phyloP scores from a whole-genome alignment of 2,113 vertebrate genomes.

The Danionella cerebrum region DNA sequence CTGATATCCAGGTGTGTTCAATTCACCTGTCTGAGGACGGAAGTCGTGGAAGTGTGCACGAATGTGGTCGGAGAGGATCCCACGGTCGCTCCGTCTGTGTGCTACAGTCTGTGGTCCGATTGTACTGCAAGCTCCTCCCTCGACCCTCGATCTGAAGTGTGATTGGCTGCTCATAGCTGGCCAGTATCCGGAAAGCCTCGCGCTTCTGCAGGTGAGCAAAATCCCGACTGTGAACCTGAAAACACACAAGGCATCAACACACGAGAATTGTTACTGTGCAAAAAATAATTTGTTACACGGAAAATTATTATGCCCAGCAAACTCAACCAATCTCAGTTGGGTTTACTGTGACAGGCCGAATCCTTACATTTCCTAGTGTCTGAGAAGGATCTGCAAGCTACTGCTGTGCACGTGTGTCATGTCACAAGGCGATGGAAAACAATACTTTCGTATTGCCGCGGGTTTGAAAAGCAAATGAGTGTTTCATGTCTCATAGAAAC shows the following conservation, averaged over 20 bases:
- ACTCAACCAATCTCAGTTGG: too few species aligned
- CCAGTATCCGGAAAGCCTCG: constrained; percentile 62
- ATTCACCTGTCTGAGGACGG: constrained; percentile 61
- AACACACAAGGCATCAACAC: neutral
- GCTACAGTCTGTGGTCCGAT: constrained; percentile 40
- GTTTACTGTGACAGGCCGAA: too few species aligned
- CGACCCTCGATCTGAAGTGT: constrained; percentile 66
- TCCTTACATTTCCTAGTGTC: too few species aligned
- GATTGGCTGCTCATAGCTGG: constrained; percentile 64
- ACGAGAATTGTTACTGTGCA: too few species aligned
- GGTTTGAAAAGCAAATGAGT: too few species aligned
- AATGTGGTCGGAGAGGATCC: constrained; percentile 54
- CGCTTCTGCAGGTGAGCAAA: constrained; percentile 60
- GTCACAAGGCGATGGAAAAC: too few species aligned
- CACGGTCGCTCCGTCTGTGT: constrained; percentile 52
- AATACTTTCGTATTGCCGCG: too few species aligned
- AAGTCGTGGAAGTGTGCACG: constrained; percentile 32
- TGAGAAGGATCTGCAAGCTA: too few species aligned
- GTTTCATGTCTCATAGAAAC: too few species aligned
- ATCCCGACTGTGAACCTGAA: constrained; percentile 56
- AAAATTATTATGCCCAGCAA: too few species aligned
- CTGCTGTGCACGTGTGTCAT: too few species aligned
- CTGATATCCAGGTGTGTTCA: neutral
- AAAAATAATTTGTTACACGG: too few species aligned
- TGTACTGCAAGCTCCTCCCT: constrained; percentile 43